Evolutionary conservation across 2,113 vertebrate genomes (phyloP).

Genomic region (Gobius niger): DNA sequence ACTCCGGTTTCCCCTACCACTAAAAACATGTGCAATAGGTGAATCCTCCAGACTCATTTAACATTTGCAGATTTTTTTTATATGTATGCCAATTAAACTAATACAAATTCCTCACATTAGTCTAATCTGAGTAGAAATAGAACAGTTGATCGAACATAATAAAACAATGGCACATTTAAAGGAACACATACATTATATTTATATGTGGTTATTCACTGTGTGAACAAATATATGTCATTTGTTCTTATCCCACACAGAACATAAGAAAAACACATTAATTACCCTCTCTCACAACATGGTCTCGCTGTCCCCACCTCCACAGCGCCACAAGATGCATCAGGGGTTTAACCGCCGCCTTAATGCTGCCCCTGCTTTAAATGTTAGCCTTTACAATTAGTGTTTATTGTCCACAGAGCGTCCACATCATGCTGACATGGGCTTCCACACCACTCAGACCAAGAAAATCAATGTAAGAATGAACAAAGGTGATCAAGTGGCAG

Average conservation of each 20-base stretch:
- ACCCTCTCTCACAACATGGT: background rate
- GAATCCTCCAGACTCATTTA: too few relatives aligned
- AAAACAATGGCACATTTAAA: too few relatives aligned
- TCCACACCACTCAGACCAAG: background rate
- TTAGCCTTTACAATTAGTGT: background rate
- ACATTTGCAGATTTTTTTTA: too few relatives aligned
- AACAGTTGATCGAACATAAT: too few relatives aligned
- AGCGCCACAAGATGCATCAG: background rate
- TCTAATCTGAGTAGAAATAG: too few relatives aligned
- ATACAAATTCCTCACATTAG: too few relatives aligned
- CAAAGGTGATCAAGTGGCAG: background rate
- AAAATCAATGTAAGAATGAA: conserved; percentile 2
- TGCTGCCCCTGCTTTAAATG: background rate
- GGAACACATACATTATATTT: too few relatives aligned
- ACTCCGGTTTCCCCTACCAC: too few relatives aligned
- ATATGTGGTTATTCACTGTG: background rate
- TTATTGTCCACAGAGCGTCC: background rate
- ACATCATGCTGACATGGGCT: background rate
- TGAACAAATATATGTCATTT: background rate
- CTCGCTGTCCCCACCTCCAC: background rate
- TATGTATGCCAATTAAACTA: too few relatives aligned
- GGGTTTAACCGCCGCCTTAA: background rate
- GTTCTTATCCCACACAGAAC: background rate
- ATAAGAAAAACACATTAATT: background rate
- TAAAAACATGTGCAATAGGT: too few relatives aligned